Evolutionary conservation across 2,113 vertebrate genomes (phyloP).

Genomic region (Oophaga pumilio): DNA sequence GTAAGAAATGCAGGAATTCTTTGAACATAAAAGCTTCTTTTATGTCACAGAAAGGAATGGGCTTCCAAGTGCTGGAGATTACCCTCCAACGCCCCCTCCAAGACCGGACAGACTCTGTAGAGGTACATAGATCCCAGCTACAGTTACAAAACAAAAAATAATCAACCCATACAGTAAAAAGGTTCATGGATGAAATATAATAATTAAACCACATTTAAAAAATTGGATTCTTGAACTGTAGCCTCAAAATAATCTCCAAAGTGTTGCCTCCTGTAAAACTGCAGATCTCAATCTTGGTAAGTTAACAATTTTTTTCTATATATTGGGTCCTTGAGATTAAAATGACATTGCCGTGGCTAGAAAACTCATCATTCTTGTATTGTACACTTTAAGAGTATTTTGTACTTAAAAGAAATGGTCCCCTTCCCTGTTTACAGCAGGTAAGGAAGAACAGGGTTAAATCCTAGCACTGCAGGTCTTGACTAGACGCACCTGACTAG

Average conservation of each 20-base stretch:
- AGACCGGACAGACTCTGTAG: neutral
- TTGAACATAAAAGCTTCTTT: slow-evolving; percentile 49
- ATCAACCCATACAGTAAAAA: neutral
- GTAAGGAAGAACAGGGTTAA: too few relatives aligned
- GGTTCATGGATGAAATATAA: neutral
- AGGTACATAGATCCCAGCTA: neutral
- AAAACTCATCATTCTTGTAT: too few relatives aligned
- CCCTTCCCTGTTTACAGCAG: too few relatives aligned
- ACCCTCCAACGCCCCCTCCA: neutral
- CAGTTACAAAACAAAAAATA: neutral
- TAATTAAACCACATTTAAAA: neutral
- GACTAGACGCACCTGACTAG: too few relatives aligned
- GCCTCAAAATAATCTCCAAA: neutral
- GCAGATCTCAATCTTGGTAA: neutral
- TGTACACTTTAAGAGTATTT: neutral
- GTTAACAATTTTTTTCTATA: neutral
- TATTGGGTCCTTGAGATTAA: neutral
- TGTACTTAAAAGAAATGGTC: neutral
- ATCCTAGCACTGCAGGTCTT: too few relatives aligned
- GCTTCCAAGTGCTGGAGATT: neutral
- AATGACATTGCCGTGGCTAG: neutral
- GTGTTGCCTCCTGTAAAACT: neutral
- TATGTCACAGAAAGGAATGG: slow-evolving; percentile 11
- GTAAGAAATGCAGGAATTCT: neutral
- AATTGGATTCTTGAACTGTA: neutral